These are phyloP conservation scores for zebrafish (Danio rerio) DNA, from an alignment of 2,113 vertebrate genomes.

Conservation along the genomic window GRCz12tu NC_133193.1:52269001-52269500, in stretches of 20 bases:
- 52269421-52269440: no score
- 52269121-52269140: background rate
- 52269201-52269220: background rate
- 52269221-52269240: background rate
- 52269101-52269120: constrained; percentile 26
- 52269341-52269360: background rate
- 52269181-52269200: background rate
- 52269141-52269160: background rate
- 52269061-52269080: constrained; percentile 2
- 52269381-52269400: no score
- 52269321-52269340: background rate
- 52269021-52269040: background rate
- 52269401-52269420: no score
- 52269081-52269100: background rate
- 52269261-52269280: background rate
- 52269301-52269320: constrained; percentile 17
- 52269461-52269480: no score
- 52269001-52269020: background rate
- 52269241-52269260: background rate
- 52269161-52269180: background rate
- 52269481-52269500: no score
- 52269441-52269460: no score
- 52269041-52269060: constrained; percentile 27
- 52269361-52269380: no score
- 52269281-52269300: constrained; percentile 14